These are phyloP conservation scores for Trachemys scripta DNA, from an alignment of 2,113 vertebrate genomes.

Conservation along the genomic window DNA sequence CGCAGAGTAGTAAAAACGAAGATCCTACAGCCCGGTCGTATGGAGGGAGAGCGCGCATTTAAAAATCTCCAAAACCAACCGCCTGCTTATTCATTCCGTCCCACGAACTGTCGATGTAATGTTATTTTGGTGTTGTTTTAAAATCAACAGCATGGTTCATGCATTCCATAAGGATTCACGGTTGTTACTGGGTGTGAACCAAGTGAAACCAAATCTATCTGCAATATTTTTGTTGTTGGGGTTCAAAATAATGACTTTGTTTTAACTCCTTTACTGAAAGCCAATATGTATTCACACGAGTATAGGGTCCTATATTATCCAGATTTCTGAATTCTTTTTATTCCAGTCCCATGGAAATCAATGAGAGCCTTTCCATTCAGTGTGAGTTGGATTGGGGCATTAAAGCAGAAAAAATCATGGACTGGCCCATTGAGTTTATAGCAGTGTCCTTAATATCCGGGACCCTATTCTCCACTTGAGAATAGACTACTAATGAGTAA, in stretches of 20 bases:
- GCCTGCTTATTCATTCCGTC: neutral
- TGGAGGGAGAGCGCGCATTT: neutral
- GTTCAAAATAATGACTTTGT: neutral
- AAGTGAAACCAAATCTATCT: neutral
- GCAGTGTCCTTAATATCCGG: neutral
- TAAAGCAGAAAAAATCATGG: neutral
- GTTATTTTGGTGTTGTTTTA: neutral
- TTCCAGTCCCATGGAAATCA: neutral
- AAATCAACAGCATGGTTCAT: neutral
- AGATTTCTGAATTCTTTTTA: neutral
- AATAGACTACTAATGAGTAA: neutral
- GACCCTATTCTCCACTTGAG: neutral
- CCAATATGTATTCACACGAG: neutral
- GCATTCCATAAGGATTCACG: neutral
- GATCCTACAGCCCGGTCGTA: neutral
- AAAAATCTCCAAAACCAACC: neutral
- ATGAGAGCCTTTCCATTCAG: neutral
- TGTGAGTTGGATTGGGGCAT: neutral
- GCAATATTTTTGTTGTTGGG: too few relatives aligned
- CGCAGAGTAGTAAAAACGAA: neutral
- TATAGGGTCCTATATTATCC: neutral
- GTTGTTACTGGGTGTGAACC: neutral
- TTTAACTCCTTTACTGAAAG: neutral
- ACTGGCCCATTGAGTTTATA: neutral
- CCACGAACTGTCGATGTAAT: neutral